Percentiles rank a stretch among this genome's conserved stretches.
Evolutionary conservation across 1,140 invertebrate genomes (phyloP).

Genomic region (Vollenhovia emeryi): DNA sequence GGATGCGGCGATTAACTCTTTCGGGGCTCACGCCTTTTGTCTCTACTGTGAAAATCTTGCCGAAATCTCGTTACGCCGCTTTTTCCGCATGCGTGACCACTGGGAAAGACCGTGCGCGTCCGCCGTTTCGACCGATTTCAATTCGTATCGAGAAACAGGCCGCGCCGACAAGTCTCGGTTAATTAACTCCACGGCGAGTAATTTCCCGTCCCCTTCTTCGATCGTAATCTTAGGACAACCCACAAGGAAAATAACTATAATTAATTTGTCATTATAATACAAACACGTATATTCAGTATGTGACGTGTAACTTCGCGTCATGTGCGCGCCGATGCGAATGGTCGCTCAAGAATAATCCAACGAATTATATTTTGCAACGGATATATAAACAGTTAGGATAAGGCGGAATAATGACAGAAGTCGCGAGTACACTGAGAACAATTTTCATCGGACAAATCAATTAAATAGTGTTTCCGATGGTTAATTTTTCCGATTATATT

Average conservation of each 20-base stretch:
- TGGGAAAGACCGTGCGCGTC: neutral
- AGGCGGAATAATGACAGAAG: neutral
- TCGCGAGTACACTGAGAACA: too few species aligned
- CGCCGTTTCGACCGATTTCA: neutral
- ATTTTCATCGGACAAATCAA: too few species aligned
- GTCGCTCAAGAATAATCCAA: neutral
- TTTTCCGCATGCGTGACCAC: neutral
- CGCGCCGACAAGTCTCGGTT: neutral
- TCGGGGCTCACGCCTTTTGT: neutral
- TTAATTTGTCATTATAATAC: conserved; percentile 41
- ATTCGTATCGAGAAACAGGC: neutral
- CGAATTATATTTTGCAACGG: neutral
- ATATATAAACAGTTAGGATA: neutral
- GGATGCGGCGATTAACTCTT: neutral
- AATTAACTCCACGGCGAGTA: conserved; percentile 5
- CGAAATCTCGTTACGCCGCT: neutral
- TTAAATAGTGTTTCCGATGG: too few species aligned
- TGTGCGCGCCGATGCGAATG: neutral
- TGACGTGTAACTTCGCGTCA: neutral
- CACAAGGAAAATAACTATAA: conserved; percentile 26
- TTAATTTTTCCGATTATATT: too few species aligned
- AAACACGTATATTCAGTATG: neutral
- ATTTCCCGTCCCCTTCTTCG: neutral
- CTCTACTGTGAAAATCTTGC: neutral
- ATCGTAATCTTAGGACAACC: neutral